Evolutionary conservation across 2,888 invertebrate genomes (phyloP), one percentile per base, ranked within the genome.

Genomic region (Netelia virgata): DNA sequence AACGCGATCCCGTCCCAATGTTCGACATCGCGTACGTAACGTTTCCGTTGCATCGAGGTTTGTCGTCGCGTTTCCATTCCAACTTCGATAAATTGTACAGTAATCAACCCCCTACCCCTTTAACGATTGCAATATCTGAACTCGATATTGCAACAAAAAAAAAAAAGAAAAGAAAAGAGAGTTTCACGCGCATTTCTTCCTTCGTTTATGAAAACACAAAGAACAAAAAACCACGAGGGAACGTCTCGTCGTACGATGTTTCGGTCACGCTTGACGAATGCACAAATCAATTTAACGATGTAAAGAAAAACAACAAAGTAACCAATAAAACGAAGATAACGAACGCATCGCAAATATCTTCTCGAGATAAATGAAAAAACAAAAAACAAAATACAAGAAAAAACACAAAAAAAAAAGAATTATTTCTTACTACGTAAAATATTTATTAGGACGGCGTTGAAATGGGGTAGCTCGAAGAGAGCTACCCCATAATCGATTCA

Each of bases 371-470:
- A 18, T 36, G 10, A 5, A 57, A 57, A 57, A 18, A 64, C 18
- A 20, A 50, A 70, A 69, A 47, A 61, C 28, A 83, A 63, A 43
- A 41, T 36, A 70, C 36, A 11, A 20, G 43, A 63, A 18, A 53
- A 77, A 69, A 18, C n/a, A n/a, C n/a, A 70, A 50, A 61, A 91
- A 89, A 88, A 88, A 74, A 43, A 55, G 87, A 88, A 90, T 90
- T 89, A 89, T 90, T 91, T 90, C 89, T 90, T 90, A 91, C 88
- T 88, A 88, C 88, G 89, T 88, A 88, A 73, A 89, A 89, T 91
- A 92, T 91, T 92, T 91, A 91, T 92, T 92, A 91, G 89, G 90
- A 90, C 90, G 89, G 91, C 90, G 91, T 91, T 90, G 88, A 36
- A 88, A 88, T 89, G 87, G 88, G 89, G 90, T 88, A 23, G 69